Conservation (phyloP, 2,888 invertebrate species). For the Ichneumoninae sp. region DNA sequence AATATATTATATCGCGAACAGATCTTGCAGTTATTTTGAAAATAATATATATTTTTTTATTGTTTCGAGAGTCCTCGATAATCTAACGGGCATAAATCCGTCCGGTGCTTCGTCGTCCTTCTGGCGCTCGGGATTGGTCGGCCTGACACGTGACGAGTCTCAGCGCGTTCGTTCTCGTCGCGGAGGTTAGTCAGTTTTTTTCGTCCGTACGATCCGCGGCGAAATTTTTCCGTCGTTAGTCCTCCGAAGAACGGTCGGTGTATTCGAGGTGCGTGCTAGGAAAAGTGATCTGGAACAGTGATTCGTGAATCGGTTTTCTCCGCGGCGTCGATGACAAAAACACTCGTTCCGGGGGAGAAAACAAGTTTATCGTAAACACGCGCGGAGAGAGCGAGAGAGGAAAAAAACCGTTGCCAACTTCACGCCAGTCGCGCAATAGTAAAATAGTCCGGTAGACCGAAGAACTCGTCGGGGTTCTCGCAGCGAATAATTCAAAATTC, state of each 20-base stretch:
- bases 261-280: background rate
- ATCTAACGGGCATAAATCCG: background rate
- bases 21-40: background rate
- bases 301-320: background rate
- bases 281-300: slow-evolving; percentile 9
- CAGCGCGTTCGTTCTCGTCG: background rate
- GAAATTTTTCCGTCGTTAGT: background rate
- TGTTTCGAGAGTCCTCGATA: background rate
- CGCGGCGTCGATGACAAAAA: background rate
- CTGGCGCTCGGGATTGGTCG: background rate
- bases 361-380: slow-evolving; percentile 1
- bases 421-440: background rate
- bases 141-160: background rate
- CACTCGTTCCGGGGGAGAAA: background rate
- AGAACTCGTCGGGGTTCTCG: background rate
- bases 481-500: background rate
- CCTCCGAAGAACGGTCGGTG: background rate
- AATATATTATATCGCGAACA: slow-evolving; percentile 22
- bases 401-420: background rate
- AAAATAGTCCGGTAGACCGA: background rate
- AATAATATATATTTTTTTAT: background rate
- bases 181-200: background rate
- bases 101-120: background rate
- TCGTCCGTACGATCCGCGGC: background rate
- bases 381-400: background rate